Conservation (phyloP, 2,888 invertebrate genomes). For the Melanostoma scalare region DNA sequence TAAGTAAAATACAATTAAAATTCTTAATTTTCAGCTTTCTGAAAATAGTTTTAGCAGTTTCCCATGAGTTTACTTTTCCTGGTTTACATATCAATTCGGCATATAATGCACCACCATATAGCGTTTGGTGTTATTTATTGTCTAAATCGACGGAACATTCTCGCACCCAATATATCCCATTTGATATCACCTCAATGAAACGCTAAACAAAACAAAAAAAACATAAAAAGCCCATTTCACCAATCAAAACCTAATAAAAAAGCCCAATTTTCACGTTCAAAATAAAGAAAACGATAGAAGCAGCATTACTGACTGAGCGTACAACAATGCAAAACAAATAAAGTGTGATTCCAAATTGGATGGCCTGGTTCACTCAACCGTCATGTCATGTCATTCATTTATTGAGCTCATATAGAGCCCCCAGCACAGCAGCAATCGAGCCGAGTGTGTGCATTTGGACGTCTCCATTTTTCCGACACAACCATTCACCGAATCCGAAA, state of each 20-base stretch:
- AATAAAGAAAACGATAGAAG: constrained; percentile 10
- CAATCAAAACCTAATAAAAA: constrained; percentile 70
- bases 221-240: constrained; percentile 48
- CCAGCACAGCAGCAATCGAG: neutral
- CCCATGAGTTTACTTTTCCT: too few relatives aligned
- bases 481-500: constrained; percentile 65
- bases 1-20: too few relatives aligned
- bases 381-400: constrained; percentile 72
- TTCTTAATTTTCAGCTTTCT: too few relatives aligned
- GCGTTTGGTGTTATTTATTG: constrained; percentile 25
- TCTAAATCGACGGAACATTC: constrained; percentile 40
- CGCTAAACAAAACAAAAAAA: constrained; percentile 4
- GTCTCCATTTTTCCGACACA: constrained; percentile 57
- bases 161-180: constrained; percentile 66
- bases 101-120: neutral
- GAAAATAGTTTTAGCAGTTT: too few relatives aligned
- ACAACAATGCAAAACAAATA: constrained; percentile 57
- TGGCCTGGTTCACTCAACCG: constrained; percentile 70
- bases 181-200: constrained; percentile 46
- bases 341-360: constrained; percentile 72
- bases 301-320: constrained; percentile 3
- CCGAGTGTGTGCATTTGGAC: constrained; percentile 21
- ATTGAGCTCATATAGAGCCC: constrained; percentile 27
- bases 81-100: too few relatives aligned
- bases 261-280: constrained; percentile 52